Conservation (phyloP, 2,888 invertebrate genomes). For the Pegoplata infirma region DNA sequence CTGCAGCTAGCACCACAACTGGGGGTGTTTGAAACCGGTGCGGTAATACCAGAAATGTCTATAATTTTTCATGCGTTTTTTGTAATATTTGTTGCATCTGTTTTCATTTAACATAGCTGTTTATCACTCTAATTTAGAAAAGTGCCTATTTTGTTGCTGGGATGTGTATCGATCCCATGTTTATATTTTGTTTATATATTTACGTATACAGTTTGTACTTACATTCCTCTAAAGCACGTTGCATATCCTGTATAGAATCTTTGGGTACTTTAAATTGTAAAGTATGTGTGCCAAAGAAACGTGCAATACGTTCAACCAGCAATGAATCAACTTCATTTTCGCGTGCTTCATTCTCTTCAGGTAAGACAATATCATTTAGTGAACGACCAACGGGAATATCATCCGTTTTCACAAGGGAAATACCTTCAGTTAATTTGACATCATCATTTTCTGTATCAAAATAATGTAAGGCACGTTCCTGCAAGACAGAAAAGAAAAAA, state of each 20-base stretch:
- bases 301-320: constrained; percentile 85
- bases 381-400: constrained; percentile 80
- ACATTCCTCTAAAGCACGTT: constrained; percentile 91
- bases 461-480: constrained; percentile 86
- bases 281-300: constrained; percentile 87
- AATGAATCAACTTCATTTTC: constrained; percentile 86
- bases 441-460: constrained; percentile 82
- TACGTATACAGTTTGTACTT: too few species aligned
- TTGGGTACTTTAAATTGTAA: constrained; percentile 89
- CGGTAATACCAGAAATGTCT: too few species aligned
- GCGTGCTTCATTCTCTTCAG: constrained; percentile 85
- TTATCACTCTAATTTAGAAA: too few species aligned
- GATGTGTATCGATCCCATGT: neutral
- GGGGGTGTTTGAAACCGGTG: too few species aligned
- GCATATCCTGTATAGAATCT: constrained; percentile 85
- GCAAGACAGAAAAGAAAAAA: constrained; percentile 66
- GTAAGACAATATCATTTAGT: constrained; percentile 83
- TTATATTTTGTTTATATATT: neutral
- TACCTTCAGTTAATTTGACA: constrained; percentile 82
- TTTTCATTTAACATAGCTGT: too few species aligned
- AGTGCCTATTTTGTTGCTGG: too few species aligned
- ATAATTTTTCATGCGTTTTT: too few species aligned
- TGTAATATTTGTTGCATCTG: too few species aligned
- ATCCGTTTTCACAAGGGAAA: constrained; percentile 80
- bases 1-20: too few species aligned